Conservation (phyloP, 2,113 vertebrate genomes). For the Erythrocercus mccallii region DNA sequence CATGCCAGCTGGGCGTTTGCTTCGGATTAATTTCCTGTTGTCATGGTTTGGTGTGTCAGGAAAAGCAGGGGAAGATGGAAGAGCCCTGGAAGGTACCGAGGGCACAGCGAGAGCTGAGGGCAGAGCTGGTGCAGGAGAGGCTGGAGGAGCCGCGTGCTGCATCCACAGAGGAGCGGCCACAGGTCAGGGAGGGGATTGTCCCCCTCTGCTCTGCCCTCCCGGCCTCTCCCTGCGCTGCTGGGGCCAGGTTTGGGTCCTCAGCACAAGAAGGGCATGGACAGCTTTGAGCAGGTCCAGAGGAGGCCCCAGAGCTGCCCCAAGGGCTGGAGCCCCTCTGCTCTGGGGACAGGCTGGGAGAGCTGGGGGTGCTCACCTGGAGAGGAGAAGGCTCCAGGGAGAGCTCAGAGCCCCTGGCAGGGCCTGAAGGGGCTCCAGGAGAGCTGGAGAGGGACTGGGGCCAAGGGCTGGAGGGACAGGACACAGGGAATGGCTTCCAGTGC, state of each 20-base stretch:
- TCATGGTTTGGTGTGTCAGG: neutral
- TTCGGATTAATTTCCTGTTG: neutral
- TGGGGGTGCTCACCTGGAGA: neutral
- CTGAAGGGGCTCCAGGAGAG: neutral
- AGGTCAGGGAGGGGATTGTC: neutral
- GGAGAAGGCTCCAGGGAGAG: neutral
- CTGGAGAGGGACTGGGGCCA: neutral
- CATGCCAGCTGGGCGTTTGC: neutral
- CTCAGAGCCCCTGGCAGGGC: neutral
- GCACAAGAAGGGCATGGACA: neutral
- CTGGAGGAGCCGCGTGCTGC: neutral
- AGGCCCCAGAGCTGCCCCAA: rapidly evolving
- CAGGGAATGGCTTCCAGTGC: neutral
- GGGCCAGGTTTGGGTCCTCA: neutral
- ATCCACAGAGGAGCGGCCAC: neutral
- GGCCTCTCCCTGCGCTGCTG: neutral
- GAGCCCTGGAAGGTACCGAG: neutral
- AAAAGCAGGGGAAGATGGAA: neutral
- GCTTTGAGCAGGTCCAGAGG: neutral
- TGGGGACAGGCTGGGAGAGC: neutral
- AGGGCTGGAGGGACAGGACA: neutral
- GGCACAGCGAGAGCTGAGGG: neutral
- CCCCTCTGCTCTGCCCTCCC: neutral
- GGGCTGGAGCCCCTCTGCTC: neutral
- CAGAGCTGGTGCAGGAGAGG: neutral